These are phyloP conservation scores for Nephrocerus scutellatus DNA, from an alignment of 2,888 invertebrate genomes.

Conservation along the genomic window DNA sequence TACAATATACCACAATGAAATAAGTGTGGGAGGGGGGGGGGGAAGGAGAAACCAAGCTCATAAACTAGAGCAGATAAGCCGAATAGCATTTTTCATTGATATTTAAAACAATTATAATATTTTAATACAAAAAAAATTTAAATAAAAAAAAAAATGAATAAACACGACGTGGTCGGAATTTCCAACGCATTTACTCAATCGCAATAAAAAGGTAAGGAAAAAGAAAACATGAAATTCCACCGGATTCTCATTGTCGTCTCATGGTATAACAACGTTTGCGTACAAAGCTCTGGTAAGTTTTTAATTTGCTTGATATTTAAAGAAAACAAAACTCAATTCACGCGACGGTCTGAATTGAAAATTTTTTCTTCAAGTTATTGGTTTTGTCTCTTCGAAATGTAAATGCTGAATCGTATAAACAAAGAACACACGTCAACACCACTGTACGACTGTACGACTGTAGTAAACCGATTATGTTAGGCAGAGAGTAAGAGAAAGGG, in stretches of 20 bases:
- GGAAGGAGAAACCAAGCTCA: too few species aligned
- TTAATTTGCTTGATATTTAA: constrained; percentile 27
- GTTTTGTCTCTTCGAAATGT: constrained; percentile 10
- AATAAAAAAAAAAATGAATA: constrained; percentile 1
- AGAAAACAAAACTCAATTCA: constrained; percentile 25
- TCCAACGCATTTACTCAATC: constrained; percentile 16
- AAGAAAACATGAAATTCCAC: constrained; percentile 33
- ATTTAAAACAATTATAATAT: too few species aligned
- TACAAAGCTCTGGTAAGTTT: constrained; percentile 45
- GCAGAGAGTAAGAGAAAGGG: constrained; percentile 1
- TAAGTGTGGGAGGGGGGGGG: too few species aligned
- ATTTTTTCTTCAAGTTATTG: constrained; percentile 20
- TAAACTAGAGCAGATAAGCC: too few species aligned
- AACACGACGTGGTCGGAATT: constrained; percentile 25
- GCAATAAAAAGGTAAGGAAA: constrained; percentile 42
- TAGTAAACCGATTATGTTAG: constrained; percentile 12
- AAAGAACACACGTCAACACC: constrained; percentile 44
- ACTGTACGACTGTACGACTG: constrained; percentile 28
- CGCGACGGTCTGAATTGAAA: too few species aligned
- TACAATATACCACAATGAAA: too few species aligned
- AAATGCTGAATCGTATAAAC: constrained; percentile 13
- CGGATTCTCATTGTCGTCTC: too few species aligned
- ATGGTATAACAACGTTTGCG: constrained; percentile 46
- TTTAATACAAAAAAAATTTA: too few species aligned
- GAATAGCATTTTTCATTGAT: too few species aligned